Percentiles rank a stretch among this genome's conserved stretches.
phyloP scores from a whole-genome alignment of 2,888 invertebrate species.

The Temnothorax unifasciatus region DNA sequence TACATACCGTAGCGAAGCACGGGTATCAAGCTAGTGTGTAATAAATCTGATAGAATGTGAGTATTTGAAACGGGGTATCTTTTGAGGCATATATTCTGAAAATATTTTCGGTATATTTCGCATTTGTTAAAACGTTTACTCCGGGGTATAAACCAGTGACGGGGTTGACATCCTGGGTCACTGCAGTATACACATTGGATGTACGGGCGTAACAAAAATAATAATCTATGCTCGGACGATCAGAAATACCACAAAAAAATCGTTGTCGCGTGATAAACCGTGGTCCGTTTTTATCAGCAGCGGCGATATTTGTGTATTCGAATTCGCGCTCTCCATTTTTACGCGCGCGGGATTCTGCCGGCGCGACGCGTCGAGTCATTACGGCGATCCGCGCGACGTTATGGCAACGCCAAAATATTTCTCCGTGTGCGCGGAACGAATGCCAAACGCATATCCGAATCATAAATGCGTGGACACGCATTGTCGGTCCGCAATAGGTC shows the following conservation, averaged over 20 bases:
- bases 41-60: background rate
- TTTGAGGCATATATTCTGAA: background rate
- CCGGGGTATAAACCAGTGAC: constrained; percentile 6
- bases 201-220: constrained; percentile 33
- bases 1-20: no score
- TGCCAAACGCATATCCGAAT: constrained; percentile 57
- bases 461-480: constrained; percentile 70
- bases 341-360: constrained; percentile 2
- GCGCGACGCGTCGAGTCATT: constrained; percentile 24
- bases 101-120: background rate
- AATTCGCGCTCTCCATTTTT: constrained; percentile 41
- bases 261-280: constrained; percentile 38
- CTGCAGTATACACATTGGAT: background rate
- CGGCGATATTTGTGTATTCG: constrained; percentile 12
- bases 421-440: constrained; percentile 50
- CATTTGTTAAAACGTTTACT: constrained; percentile 29
- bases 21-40: background rate
- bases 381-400: constrained; percentile 16
- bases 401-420: constrained; percentile 57
- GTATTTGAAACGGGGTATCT: background rate
- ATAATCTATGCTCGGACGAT: constrained; percentile 41
- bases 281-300: constrained; percentile 38
- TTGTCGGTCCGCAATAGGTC: constrained; percentile 64
- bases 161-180: background rate
- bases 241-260: constrained; percentile 36